Conservation (phyloP, 2,888 invertebrate species). For the Amphipoea oculea region DNA sequence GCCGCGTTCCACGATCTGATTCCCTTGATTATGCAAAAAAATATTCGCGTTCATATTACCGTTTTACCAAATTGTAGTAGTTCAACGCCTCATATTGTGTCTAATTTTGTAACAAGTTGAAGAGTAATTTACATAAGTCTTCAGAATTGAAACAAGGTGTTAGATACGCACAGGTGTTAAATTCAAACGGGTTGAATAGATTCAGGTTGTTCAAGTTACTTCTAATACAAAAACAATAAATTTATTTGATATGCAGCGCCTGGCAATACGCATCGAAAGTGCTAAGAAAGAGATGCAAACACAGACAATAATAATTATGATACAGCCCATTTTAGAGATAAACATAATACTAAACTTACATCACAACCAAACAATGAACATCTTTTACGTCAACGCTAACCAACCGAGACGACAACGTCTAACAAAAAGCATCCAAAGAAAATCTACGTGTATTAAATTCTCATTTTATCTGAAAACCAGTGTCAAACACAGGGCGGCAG, state of each 20-base stretch:
- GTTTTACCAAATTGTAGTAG: constrained; percentile 72
- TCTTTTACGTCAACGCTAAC: constrained; percentile 21
- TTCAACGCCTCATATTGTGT: constrained; percentile 71
- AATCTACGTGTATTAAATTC: constrained; percentile 15
- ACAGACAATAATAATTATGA: background rate
- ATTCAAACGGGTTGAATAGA: constrained; percentile 52
- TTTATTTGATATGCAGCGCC: constrained; percentile 4
- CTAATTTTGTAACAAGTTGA: constrained; percentile 37
- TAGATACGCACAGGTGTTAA: constrained; percentile 55
- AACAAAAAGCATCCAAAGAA: constrained; percentile 34
- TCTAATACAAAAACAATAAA: constrained; percentile 42
- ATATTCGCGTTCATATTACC: constrained; percentile 67
- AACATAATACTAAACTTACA: background rate
- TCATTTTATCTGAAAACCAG: constrained; percentile 40
- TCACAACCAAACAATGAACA: constrained; percentile 13
- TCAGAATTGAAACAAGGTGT: constrained; percentile 48
- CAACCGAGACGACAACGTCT: constrained; percentile 18
- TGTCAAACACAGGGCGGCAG: constrained; percentile 68
- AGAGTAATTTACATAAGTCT: constrained; percentile 47
- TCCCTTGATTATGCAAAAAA: constrained; percentile 78
- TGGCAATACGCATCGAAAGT: constrained; percentile 3
- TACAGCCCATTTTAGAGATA: background rate
- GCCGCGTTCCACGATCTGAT: constrained; percentile 76
- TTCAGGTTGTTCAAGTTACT: constrained; percentile 58
- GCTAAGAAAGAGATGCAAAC: constrained; percentile 1